phyloP scores from a whole-genome alignment of 2,888 invertebrate species.

The Lysandra coridon region DNA sequence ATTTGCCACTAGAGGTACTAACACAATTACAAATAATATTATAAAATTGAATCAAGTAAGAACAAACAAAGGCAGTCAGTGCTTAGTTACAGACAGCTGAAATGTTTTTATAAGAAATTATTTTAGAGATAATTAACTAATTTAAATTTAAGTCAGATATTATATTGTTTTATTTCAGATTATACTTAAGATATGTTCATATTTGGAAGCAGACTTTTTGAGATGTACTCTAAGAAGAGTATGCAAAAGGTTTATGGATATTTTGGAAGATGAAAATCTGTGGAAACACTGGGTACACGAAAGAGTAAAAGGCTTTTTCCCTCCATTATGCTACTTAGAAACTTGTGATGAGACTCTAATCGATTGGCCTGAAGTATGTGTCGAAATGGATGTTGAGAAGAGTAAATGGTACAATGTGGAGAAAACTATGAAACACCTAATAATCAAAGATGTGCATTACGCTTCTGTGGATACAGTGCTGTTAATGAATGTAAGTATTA shows the following conservation, averaged over 20 bases:
- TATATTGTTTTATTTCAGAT: slow-evolving; percentile 58
- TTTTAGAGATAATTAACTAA: neutral
- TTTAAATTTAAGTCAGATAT: neutral
- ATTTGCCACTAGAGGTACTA: slow-evolving; percentile 70
- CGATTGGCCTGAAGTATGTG: slow-evolving; percentile 81
- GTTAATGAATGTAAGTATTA: slow-evolving; percentile 75
- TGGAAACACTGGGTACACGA: slow-evolving; percentile 79
- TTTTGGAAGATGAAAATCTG: slow-evolving; percentile 77
- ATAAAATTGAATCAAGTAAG: neutral
- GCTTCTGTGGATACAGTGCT: slow-evolving; percentile 81
- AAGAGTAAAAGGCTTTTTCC: slow-evolving; percentile 64
- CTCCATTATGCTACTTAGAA: slow-evolving; percentile 61
- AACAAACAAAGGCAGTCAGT: neutral
- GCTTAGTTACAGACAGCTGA: neutral
- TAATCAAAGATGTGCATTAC: slow-evolving; percentile 77
- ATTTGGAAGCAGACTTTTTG: slow-evolving; percentile 78
- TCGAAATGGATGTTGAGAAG: slow-evolving; percentile 80
- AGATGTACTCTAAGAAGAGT: slow-evolving; percentile 76
- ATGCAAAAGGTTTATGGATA: slow-evolving; percentile 78
- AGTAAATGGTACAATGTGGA: slow-evolving; percentile 77
- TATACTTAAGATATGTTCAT: slow-evolving; percentile 82
- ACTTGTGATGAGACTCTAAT: slow-evolving; percentile 63
- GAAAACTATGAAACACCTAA: slow-evolving; percentile 69
- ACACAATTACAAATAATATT: neutral
- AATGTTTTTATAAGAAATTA: neutral